These are phyloP conservation scores for Portunus trituberculatus DNA, from an alignment of 1,140 invertebrate species.

Conservation along the genomic window DNA sequence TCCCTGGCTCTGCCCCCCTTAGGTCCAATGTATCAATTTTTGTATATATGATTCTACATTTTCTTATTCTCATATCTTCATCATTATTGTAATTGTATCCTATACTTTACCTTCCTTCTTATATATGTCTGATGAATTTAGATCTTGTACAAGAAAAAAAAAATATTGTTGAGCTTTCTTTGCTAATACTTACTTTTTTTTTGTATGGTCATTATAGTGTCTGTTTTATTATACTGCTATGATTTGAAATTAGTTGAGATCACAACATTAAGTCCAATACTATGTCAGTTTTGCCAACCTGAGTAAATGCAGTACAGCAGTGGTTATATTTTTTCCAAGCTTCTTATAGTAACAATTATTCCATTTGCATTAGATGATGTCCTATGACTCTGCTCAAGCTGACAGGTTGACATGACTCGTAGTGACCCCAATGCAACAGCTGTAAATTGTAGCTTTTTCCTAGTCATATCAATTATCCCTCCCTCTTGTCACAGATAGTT, in stretches of 20 bases:
- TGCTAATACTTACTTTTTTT: constrained; percentile 75
- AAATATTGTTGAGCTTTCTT: constrained; percentile 68
- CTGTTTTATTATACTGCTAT: constrained; percentile 62
- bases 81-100: constrained; percentile 70
- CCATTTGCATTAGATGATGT: constrained; percentile 64
- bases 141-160: constrained; percentile 30
- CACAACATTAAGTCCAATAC: constrained; percentile 65
- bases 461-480: constrained; percentile 75
- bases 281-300: constrained; percentile 59
- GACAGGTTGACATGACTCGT: constrained; percentile 66
- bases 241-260: constrained; percentile 71
- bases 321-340: constrained; percentile 62
- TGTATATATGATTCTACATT: constrained; percentile 73
- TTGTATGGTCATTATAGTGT: constrained; percentile 47
- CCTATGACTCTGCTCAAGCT: constrained; percentile 67
- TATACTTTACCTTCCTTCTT: constrained; percentile 62
- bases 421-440: constrained; percentile 67
- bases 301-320: constrained; percentile 47
- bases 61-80: constrained; percentile 63
- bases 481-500: constrained; percentile 60
- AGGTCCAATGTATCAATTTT: constrained; percentile 57
- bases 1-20: constrained; percentile 66
- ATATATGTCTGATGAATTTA: constrained; percentile 71
- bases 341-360: constrained; percentile 72
- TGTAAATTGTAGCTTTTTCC: constrained; percentile 77